Conservation (phyloP, 2,113 vertebrate species). For the Cottus gobio region DNA sequence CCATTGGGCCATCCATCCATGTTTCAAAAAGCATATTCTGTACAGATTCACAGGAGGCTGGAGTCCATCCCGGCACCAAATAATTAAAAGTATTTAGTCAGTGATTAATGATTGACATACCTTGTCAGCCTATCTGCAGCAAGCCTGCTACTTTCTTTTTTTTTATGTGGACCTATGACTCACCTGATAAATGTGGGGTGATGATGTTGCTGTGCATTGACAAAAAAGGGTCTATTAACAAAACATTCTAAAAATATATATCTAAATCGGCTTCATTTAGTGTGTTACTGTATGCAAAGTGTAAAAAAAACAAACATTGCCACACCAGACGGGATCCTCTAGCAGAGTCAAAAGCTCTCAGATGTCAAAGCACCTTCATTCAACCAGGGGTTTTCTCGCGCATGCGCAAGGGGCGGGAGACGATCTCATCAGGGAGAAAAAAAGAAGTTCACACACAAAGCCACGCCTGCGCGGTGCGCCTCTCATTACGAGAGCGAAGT, state of each 20-base stretch:
- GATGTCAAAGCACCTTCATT: constrained; percentile 65
- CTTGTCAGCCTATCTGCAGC: neutral
- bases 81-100: constrained; percentile 1
- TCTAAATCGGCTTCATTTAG: neutral
- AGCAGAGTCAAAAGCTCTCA: constrained; percentile 58
- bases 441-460: constrained; percentile 77
- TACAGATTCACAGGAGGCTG: constrained; percentile 3
- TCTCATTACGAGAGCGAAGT: constrained; percentile 71
- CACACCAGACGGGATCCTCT: constrained; percentile 60
- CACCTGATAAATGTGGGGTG: neutral
- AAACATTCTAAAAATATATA: neutral
- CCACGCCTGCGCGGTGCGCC: constrained; percentile 83
- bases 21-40: neutral
- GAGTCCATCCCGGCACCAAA: neutral
- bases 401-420: constrained; percentile 64
- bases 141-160: neutral
- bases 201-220: neutral
- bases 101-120: neutral
- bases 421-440: constrained; percentile 69
- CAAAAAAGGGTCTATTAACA: neutral
- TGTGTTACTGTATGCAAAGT: constrained; percentile 4
- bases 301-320: neutral
- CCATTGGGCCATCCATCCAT: neutral
- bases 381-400: constrained; percentile 73
- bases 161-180: neutral